These are phyloP conservation scores for Eudyptes chrysolophus DNA, from an alignment of 2,113 vertebrate genomes.

Conservation along the genomic window DNA sequence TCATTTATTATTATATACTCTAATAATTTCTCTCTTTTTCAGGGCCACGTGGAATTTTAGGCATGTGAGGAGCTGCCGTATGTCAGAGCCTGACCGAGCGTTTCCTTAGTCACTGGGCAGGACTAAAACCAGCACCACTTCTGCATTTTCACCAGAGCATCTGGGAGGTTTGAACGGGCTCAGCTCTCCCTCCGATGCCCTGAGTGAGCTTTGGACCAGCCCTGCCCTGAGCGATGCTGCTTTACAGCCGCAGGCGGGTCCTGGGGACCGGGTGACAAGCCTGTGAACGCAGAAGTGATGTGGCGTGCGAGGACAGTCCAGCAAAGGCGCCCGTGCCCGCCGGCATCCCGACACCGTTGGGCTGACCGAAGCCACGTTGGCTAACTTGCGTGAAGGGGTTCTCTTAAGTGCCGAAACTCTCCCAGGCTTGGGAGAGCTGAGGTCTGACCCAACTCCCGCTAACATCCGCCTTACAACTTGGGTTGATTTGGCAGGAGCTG, in stretches of 20 bases:
- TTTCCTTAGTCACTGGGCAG: neutral
- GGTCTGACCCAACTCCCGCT: neutral
- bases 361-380: fast-evolving
- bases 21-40: neutral
- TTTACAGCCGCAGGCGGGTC: fast-evolving
- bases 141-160: neutral
- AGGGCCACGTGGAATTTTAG: neutral
- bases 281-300: fast-evolving
- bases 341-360: fast-evolving
- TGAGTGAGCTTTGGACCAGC: neutral
- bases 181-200: fast-evolving
- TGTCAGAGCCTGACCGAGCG: neutral
- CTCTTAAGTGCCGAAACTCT: fast-evolving
- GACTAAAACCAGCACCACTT: neutral
- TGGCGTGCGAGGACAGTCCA: fast-evolving
- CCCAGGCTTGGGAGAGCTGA: too few species aligned
- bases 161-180: fast-evolving
- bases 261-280: neutral
- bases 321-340: neutral
- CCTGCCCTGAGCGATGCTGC: neutral
- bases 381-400: fast-evolving
- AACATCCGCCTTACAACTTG: fast-evolving
- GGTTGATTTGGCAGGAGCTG: neutral
- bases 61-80: neutral
- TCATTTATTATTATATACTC: neutral